These are phyloP conservation scores for Sebastes elongatus DNA, from an alignment of 2,797 vertebrate species.

Conservation along the genomic window DNA sequence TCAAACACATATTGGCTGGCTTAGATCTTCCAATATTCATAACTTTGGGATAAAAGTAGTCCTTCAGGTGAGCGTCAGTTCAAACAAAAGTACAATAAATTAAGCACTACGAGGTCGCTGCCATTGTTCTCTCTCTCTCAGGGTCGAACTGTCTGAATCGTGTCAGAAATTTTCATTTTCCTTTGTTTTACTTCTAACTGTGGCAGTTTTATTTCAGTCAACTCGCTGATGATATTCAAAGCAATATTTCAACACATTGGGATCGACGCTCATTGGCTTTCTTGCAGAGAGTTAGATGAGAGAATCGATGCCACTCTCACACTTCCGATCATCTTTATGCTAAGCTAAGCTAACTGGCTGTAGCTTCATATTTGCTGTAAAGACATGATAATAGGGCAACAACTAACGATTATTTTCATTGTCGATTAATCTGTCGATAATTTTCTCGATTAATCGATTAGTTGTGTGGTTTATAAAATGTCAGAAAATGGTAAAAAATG, in stretches of 20 bases:
- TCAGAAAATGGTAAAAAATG: no score
- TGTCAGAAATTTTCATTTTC: not conserved
- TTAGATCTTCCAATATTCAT: not conserved
- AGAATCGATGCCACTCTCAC: not conserved
- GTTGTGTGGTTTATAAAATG: no score
- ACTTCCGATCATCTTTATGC: not conserved
- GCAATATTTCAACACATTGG: not conserved
- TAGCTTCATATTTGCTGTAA: not conserved
- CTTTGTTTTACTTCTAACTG: not conserved
- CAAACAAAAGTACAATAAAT: not conserved
- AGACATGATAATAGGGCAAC: no score
- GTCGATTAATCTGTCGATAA: no score
- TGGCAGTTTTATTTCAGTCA: not conserved
- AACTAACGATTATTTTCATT: no score
- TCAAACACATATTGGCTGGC: conserved; percentile 6
- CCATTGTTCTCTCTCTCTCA: not conserved
- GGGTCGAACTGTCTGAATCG: not conserved
- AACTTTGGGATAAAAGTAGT: not conserved
- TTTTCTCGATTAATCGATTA: no score
- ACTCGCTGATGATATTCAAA: not conserved
- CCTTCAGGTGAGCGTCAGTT: not conserved
- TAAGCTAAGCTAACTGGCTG: not conserved
- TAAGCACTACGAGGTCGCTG: not conserved
- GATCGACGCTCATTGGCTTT: not conserved
- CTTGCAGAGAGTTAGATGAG: not conserved